Conservation (phyloP, 2,797 vertebrate genomes). For the Dipus sagitta region DNA sequence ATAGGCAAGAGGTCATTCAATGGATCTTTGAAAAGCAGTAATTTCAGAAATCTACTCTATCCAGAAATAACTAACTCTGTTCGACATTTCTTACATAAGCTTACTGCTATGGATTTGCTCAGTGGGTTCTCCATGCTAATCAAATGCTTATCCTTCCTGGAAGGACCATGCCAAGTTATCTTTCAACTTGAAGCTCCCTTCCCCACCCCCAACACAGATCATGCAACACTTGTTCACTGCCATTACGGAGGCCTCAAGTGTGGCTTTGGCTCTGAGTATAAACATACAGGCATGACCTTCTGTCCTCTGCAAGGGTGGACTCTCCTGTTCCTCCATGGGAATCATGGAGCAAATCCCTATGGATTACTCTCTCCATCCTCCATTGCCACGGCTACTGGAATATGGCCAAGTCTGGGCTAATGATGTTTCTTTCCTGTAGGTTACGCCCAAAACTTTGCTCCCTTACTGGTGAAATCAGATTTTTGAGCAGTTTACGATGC, state of each 20-base stretch:
- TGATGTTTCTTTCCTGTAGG: neutral
- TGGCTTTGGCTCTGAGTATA: neutral
- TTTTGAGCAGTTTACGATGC: neutral
- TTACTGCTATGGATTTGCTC: neutral
- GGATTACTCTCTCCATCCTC: neutral
- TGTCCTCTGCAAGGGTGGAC: neutral
- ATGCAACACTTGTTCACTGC: neutral
- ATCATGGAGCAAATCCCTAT: neutral
- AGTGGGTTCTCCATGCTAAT: neutral
- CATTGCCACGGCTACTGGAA: neutral
- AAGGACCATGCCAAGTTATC: neutral
- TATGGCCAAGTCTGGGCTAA: neutral
- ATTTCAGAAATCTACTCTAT: neutral
- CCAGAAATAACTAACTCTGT: neutral
- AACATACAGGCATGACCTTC: neutral
- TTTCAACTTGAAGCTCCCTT: neutral
- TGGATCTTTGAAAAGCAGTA: neutral
- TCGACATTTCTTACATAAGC: neutral
- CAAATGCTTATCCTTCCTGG: constrained; percentile 33
- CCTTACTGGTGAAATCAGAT: neutral
- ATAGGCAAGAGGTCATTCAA: neutral
- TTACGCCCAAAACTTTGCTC: neutral
- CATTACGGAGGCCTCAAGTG: neutral
- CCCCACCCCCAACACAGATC: neutral
- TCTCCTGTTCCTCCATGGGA: neutral